phyloP scores from a whole-genome alignment of 2,888 invertebrate species.

The Meliscaeva auricollis region DNA sequence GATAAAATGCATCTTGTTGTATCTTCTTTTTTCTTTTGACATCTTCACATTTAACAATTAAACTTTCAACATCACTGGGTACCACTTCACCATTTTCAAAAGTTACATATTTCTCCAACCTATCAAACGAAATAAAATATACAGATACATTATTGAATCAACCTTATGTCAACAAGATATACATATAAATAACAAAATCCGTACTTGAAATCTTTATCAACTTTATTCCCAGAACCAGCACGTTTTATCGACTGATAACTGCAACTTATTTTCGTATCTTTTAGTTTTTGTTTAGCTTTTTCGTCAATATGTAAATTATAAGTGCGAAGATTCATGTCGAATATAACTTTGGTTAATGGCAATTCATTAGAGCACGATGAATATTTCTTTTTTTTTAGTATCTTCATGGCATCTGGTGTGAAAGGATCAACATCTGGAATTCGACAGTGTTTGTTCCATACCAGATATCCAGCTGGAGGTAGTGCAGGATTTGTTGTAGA shows the following conservation, averaged over 20 bases:
- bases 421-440: constrained; percentile 87
- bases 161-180: not conserved
- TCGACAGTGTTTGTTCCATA: constrained; percentile 86
- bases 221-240: constrained; percentile 77
- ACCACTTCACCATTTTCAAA: constrained; percentile 79
- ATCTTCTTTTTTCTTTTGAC: constrained; percentile 77
- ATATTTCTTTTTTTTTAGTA: constrained; percentile 85
- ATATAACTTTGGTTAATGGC: constrained; percentile 77
- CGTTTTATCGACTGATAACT: constrained; percentile 81
- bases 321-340: constrained; percentile 67
- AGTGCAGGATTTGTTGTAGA: not conserved
- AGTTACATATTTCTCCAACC: constrained; percentile 78
- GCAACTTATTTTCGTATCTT: constrained; percentile 76
- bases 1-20: constrained; percentile 85
- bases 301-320: constrained; percentile 78
- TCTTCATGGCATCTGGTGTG: constrained; percentile 84
- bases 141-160: too few species aligned
- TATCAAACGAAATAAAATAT: constrained; percentile 46
- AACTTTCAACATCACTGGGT: constrained; percentile 78
- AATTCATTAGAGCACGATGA: constrained; percentile 78
- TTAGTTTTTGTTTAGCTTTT: constrained; percentile 37
- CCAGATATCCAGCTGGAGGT: constrained; percentile 80
- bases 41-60: constrained; percentile 82
- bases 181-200: constrained; percentile 19
- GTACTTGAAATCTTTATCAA: constrained; percentile 80